A percentile compares a stretch with the other conserved stretches of the same genome.
Evolutionary conservation across 2,797 vertebrate species (phyloP).

Genomic region (Muscicapa comitata): DNA sequence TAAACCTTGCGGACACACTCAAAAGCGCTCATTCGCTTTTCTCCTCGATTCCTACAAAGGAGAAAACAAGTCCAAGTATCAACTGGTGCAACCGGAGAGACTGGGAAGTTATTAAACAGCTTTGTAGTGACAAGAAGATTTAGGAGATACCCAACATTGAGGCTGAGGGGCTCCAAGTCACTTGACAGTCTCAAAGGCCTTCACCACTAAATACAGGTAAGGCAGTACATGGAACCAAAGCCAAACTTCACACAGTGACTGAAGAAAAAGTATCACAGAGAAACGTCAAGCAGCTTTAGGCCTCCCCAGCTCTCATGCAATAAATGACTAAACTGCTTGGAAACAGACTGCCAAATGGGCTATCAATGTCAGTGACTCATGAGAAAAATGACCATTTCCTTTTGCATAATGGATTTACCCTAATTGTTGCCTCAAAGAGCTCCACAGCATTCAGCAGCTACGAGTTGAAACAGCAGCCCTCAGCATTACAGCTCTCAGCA

Average conservation of each 20-base stretch:
- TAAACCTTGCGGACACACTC: conserved; percentile 93
- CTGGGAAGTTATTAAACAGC: background rate
- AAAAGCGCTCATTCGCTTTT: conserved; percentile 90
- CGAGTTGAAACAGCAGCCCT: background rate
- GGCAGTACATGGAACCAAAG: background rate
- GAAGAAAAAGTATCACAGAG: background rate
- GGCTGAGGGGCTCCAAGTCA: background rate
- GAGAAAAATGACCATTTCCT: background rate
- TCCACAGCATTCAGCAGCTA: background rate
- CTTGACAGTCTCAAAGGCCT: background rate
- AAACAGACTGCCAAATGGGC: background rate
- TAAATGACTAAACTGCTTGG: background rate
- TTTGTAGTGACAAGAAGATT: background rate
- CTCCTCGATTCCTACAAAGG: conserved; percentile 85
- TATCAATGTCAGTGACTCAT: background rate
- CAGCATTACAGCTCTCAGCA: background rate
- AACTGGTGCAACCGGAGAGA: background rate
- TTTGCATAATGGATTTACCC: background rate
- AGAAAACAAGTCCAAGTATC: background rate
- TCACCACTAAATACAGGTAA: background rate
- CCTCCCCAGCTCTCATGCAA: background rate
- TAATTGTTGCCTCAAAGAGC: background rate
- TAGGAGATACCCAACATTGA: background rate
- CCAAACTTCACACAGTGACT: background rate
- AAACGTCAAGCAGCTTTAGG: background rate